phyloP scores from a whole-genome alignment of 1,140 invertebrate species.

The Aricia agestis region DNA sequence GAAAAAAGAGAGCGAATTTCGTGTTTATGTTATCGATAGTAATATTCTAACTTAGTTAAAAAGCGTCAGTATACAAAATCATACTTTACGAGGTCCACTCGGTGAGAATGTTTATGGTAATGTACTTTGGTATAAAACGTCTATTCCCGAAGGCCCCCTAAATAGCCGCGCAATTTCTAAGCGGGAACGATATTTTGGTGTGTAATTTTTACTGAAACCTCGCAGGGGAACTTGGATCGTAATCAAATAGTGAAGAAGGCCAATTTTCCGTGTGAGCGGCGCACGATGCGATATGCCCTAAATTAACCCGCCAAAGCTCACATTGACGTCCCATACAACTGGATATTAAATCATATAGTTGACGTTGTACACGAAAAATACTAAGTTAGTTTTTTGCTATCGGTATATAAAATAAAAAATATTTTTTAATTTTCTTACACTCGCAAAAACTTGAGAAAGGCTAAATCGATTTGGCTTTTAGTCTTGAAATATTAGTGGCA shows the following conservation, averaged over 20 bases:
- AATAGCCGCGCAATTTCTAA: conserved; percentile 29
- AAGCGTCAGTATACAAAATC: background rate
- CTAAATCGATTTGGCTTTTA: too few relatives aligned
- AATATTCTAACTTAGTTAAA: background rate
- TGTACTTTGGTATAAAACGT: conserved; percentile 11
- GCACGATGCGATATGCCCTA: conserved; percentile 47
- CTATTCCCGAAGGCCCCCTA: conserved; percentile 10
- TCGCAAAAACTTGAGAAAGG: too few relatives aligned
- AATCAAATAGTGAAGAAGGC: conserved; percentile 55
- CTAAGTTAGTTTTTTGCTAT: too few relatives aligned
- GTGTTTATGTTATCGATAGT: too few relatives aligned
- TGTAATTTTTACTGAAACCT: conserved; percentile 42
- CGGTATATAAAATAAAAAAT: too few relatives aligned
- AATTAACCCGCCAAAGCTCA: conserved; percentile 56
- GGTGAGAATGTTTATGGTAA: conserved; percentile 4
- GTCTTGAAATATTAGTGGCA: too few relatives aligned
- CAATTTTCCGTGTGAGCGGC: conserved; percentile 64
- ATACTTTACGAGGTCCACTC: conserved; percentile 3
- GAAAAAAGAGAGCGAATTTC: too few relatives aligned
- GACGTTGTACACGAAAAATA: too few relatives aligned
- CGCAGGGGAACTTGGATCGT: conserved; percentile 58
- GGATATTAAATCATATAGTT: background rate
- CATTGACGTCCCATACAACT: conserved; percentile 28
- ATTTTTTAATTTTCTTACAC: too few relatives aligned
- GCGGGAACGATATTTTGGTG: conserved; percentile 33